Evolutionary conservation across 2,113 vertebrate genomes (phyloP), one percentile per base, ranked within the genome.

Genomic region (Scomber colias): DNA sequence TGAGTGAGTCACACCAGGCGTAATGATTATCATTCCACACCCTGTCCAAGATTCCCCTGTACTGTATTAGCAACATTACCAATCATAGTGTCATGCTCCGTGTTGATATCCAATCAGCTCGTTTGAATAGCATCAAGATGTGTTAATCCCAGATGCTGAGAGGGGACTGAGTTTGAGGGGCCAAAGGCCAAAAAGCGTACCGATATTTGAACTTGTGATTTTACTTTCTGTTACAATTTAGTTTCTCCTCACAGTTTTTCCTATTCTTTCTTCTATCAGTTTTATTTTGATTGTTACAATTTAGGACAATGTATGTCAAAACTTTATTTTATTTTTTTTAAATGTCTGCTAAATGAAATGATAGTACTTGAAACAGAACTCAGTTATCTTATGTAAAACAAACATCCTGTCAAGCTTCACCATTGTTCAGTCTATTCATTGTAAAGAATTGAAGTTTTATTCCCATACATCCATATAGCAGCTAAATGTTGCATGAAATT

Each of bases 11-110:
- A 72, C 74, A 64, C 74, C 85, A 13, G 83, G 73, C 83, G 44
- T 84, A 87, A 91, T 75, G 82, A 92, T 92, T 80, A 92, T 80
- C 86, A 85, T 88, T 93, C 90, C 80, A 76, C 75, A 61, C 61
- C 69, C 75, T 2, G 66, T 79, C 67, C 86, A 74, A 77, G 70
- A 81, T 71, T 82, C 84, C 80, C 69, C 11, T 9, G 5, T 3
- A 31, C 74, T 51, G 66, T n/a, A 71, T 89, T 82, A 77, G 75
- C 45, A 70, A 80, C 86, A 60, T 64, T 24, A 80, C 65, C 70
- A 71, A 81, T 92, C 79, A 77, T 35, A 13, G 12, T 61, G 66
- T 82, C 81, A 56, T 12, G 68, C 79, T 50, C 14, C 30, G 66
- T 61, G 76, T 75, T 49, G 71, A 86, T 21, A n/a, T 82, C 66